Base-by-base conservation (phyloP, 1,140 invertebrate species). In the Drosophila pandora region DNA sequence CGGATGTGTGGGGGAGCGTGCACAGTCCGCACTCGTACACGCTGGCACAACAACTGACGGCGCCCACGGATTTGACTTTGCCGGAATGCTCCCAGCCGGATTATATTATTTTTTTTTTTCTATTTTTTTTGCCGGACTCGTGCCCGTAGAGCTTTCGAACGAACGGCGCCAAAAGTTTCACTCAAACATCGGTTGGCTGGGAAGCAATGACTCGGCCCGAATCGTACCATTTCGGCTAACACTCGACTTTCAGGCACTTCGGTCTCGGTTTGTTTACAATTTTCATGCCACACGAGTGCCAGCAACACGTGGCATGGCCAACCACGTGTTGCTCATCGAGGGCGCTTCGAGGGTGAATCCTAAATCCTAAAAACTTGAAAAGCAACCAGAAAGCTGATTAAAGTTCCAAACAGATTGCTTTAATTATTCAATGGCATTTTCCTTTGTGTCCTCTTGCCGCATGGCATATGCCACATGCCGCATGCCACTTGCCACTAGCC, bases 1-100 rank as follows among this genome's bases (percentile, higher is more conserved):
- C 37, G 22, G 10, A 25, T 5, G 6, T 28, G 8, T 43, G 25
- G 22, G 17, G 39, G 25, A 55, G 48, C 52, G 52, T 48, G 58
- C 47, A 47, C 49, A 47, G 64, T 49, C 82, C 77, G 79, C 53
- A 55, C 69, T 79, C 79, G 77, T 52, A 54, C 67, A 88, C 90
- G 85, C 70, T 73, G 76, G 69, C 67, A 76, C 69, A 79, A 79
- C 71, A 77, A 91, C 90, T 91, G 77, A 88, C 37, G 64, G 21
- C 61, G 13, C n/a, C 34, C 34, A 54, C 72, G 52, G 52, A 53
- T 39, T 37, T 68, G 9, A 53, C 34, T 75, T 61, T 72, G 61
- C 57, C 68, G 63, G 48, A 82, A 69, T 74, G 65, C 74, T 70
- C 73, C 63, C 63, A 73, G 43, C 52, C 43, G 43, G 17, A 43